Percentiles rank a stretch among this genome's conserved stretches.
Conservation (phyloP, 2,113 vertebrate genomes). For the Butorides virescens region DNA sequence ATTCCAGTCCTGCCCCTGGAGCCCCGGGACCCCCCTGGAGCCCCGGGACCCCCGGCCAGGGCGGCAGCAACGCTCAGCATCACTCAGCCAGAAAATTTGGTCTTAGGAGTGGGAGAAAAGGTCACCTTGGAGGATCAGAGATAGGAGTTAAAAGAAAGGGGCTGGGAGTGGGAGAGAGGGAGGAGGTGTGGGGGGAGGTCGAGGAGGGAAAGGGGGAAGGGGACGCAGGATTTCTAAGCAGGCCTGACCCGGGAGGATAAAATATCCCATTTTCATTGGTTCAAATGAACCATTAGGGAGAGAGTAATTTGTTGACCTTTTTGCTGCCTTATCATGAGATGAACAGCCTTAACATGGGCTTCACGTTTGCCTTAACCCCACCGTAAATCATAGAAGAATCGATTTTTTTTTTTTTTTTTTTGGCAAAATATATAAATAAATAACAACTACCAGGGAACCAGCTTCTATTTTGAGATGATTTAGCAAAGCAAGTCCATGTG, state of each 20-base stretch:
- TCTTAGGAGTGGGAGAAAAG: constrained; percentile 55
- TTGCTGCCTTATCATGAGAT: constrained; percentile 67
- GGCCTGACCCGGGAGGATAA: constrained; percentile 54
- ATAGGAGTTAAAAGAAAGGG: constrained; percentile 33
- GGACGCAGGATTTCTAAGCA: constrained; percentile 30
- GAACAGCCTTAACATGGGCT: constrained; percentile 52
- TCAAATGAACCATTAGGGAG: constrained; percentile 67
- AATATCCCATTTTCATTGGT: constrained; percentile 66
- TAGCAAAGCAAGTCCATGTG: not conserved
- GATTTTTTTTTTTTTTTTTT: not conserved
- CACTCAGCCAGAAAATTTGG: constrained; percentile 66
- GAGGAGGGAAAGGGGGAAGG: not conserved
- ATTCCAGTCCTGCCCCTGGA: not conserved
- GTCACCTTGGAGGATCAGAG: constrained; percentile 60
- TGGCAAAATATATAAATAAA: not conserved
- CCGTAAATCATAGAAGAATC: constrained; percentile 21
- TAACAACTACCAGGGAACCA: not conserved
- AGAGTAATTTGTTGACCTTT: constrained; percentile 70
- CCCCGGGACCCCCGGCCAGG: not conserved
- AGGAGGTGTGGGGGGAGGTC: not conserved
- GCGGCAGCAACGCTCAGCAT: not conserved
- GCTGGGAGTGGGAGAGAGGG: not conserved
- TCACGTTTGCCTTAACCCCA: constrained; percentile 53
- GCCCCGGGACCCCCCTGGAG: not conserved
- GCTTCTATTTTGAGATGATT: not conserved